Evolutionary conservation across 2,797 vertebrate species (phyloP), one percentile per base, ranked within the genome.

Genomic region (Hozukius guyotensis): DNA sequence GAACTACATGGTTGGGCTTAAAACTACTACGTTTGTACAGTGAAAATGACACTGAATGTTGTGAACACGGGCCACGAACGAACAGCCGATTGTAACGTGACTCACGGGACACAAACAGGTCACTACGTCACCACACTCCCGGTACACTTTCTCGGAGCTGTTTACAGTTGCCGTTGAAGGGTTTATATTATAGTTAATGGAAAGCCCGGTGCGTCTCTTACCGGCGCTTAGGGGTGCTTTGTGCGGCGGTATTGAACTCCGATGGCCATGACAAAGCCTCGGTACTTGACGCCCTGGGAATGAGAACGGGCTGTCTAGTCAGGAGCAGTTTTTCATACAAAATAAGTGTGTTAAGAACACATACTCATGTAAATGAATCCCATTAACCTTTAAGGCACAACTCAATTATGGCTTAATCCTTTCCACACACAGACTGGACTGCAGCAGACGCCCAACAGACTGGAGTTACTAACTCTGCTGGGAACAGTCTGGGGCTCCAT

Each of bases 331-430:
- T 73, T 77, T 52, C 63, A 61, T 55, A 16, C 22, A 78, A 63
- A 52, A 75, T 69, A 10, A 61, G 18, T 38, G 38, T 65, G 72
- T 78, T 60, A 73, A 38, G 53, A 60, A 27, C 69, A 66, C 70
- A 77, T 65, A 56, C 68, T 72, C 34, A 69, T 38, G 73, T 75
- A 81, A 87, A 88, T 70, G 70, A 88, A 93, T 92, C 88, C 83
- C 69, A 93, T 95, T 92, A 93, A 91, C 90, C 91, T 90, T 80
- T 80, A 82, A 83, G 76, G 73, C 75, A 62, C 69, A 90, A 93
- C 86, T 92, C 83, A 91, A 87, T 92, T 92, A 93, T 81, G 73
- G 34, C 80, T 79, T 94, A 93, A 94, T 93, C 87, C 86, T 82
- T 82, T 82, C n/a, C 68, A 63, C 76, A 89, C 72, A 85, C 71